Conservation (phyloP, 2,888 invertebrate genomes). For the Galeruca laticollis region DNA sequence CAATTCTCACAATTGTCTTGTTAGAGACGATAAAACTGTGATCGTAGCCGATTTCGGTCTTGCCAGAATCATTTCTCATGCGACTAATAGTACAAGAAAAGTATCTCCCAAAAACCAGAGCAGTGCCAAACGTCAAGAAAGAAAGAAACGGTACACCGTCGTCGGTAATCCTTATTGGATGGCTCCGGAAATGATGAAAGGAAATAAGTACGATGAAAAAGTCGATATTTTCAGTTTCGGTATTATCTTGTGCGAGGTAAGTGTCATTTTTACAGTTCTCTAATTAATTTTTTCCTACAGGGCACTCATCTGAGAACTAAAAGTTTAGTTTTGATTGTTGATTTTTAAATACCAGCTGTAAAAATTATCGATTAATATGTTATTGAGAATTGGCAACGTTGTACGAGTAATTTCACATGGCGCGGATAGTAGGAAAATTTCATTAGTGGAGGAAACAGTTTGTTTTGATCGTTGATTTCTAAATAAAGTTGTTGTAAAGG, state of each 20-base stretch:
- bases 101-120: constrained; percentile 59
- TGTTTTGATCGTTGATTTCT: too few species aligned
- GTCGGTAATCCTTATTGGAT: constrained; percentile 99
- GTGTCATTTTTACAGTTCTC: too few species aligned
- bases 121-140: constrained; percentile 70
- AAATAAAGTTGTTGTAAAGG: too few species aligned
- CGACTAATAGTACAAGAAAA: constrained; percentile 61
- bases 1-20: constrained; percentile 95
- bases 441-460: too few species aligned
- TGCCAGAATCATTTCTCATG: constrained; percentile 81
- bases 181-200: constrained; percentile 99
- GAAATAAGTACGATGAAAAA: constrained; percentile 94
- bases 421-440: too few species aligned
- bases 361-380: too few species aligned
- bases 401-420: too few species aligned
- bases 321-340: too few species aligned
- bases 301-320: too few species aligned
- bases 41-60: constrained; percentile 97
- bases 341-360: too few species aligned
- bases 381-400: too few species aligned
- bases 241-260: constrained; percentile 92
- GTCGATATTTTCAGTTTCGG: constrained; percentile 97
- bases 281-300: too few species aligned
- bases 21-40: constrained; percentile 82
- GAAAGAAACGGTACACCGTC: constrained; percentile 92